Percentiles rank a stretch among this genome's conserved stretches.
These are phyloP conservation scores for Acleris laterana DNA, from an alignment of 2,888 invertebrate genomes.

Conservation along the genomic window DNA sequence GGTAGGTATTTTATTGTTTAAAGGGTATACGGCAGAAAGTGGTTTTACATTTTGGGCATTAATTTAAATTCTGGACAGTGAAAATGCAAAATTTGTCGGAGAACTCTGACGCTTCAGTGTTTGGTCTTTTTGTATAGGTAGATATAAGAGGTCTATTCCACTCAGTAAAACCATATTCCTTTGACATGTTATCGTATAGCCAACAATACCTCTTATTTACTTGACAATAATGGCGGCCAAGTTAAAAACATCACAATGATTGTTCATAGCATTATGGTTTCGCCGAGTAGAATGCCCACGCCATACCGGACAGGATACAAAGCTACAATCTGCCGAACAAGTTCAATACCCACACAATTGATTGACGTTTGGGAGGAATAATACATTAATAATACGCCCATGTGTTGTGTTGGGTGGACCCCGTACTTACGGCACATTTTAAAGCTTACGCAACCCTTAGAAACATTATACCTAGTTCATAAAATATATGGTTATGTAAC, in stretches of 20 bases:
- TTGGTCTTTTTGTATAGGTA: constrained; percentile 50
- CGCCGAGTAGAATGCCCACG: no score
- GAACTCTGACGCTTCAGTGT: constrained; percentile 49
- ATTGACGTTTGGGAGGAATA: constrained; percentile 11
- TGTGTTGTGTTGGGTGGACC: constrained; percentile 9
- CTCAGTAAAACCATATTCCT: background rate
- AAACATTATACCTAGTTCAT: no score
- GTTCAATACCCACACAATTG: constrained; percentile 23
- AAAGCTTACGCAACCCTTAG: no score
- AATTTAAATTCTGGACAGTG: constrained; percentile 66
- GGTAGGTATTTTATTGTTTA: constrained; percentile 42
- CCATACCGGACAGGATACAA: constrained; percentile 46
- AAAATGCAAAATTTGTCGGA: constrained; percentile 67
- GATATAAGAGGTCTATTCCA: constrained; percentile 6
- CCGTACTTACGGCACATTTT: background rate
- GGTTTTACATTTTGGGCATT: constrained; percentile 59
- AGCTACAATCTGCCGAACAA: constrained; percentile 45
- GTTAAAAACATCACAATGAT: no score
- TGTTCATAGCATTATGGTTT: no score
- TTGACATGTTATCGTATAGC: no score
- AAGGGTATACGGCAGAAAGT: constrained; percentile 49
- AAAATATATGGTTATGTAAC: no score
- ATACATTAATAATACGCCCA: background rate
- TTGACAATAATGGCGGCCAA: no score
- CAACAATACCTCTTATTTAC: no score